Conservation (phyloP, 2,888 invertebrate genomes). For the Tenthredo amoena region DNA sequence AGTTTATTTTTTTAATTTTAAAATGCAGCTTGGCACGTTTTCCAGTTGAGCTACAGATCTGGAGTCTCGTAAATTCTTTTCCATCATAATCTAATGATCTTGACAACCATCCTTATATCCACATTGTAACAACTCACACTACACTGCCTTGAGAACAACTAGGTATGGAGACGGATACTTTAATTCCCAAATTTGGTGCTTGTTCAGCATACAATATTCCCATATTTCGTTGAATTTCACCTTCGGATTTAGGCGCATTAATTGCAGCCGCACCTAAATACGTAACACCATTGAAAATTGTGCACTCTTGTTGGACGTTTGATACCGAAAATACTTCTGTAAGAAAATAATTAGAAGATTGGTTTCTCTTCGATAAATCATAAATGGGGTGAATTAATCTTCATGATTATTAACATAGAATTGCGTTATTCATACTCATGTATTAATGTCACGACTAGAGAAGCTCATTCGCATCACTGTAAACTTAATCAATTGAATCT, state of each 20-base stretch:
- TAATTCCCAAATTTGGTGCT: slow-evolving; percentile 88
- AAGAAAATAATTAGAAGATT: slow-evolving; percentile 41
- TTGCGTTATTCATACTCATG: slow-evolving; percentile 25
- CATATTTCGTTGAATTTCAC: slow-evolving; percentile 96
- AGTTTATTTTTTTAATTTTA: no score
- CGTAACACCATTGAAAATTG: slow-evolving; percentile 95
- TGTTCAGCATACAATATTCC: slow-evolving; percentile 91
- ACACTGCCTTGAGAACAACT: slow-evolving; percentile 95
- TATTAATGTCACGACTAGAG: neutral
- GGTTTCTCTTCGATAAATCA: neutral
- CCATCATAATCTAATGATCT: no score
- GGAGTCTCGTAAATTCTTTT: no score
- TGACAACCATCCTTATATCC: neutral
- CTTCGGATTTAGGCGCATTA: slow-evolving; percentile 94
- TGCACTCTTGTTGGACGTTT: slow-evolving; percentile 93
- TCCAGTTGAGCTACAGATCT: no score
- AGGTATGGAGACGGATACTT: slow-evolving; percentile 95
- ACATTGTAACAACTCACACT: slow-evolving; percentile 84
- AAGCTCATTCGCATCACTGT: neutral
- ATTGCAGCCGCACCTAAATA: slow-evolving; percentile 96
- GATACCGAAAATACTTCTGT: slow-evolving; percentile 81
- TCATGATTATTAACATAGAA: neutral
- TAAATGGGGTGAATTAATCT: neutral
- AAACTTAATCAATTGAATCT: slow-evolving; percentile 37
- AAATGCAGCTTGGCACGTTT: no score